Evolutionary conservation across 2,888 invertebrate genomes (phyloP).

Genomic region (Autographa pulchrina): DNA sequence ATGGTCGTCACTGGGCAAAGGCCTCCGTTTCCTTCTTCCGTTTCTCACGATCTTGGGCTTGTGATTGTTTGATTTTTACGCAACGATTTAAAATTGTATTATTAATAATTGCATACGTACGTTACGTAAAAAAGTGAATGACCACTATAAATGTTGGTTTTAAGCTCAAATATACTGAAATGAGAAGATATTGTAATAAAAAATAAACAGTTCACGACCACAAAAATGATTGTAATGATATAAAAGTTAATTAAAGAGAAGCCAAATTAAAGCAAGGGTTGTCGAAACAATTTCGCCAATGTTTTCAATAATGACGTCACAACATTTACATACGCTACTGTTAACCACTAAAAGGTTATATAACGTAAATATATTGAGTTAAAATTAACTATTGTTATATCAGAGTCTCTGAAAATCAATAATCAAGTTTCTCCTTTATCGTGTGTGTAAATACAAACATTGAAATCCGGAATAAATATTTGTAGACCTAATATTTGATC

Average conservation of each 20-base stretch:
- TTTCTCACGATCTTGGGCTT: too few relatives aligned
- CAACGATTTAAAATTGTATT: too few relatives aligned
- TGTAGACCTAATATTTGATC: not conserved
- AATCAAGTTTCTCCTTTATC: not conserved
- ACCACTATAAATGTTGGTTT: not conserved
- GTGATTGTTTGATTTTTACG: too few relatives aligned
- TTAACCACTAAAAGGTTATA: slow-evolving; percentile 10
- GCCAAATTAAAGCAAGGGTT: not conserved
- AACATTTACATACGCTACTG: slow-evolving; percentile 9
- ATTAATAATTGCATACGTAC: too few relatives aligned
- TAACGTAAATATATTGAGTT: not conserved
- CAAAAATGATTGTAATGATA: slow-evolving; percentile 25
- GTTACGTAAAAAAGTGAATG: too few relatives aligned
- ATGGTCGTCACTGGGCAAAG: too few relatives aligned
- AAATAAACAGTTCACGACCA: not conserved
- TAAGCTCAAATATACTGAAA: not conserved
- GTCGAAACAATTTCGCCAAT: slow-evolving; percentile 17
- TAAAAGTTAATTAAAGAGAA: slow-evolving; percentile 21
- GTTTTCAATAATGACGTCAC: slow-evolving; percentile 18
- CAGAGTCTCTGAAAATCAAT: not conserved
- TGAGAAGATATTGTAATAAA: not conserved
- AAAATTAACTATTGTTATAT: not conserved
- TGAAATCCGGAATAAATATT: not conserved
- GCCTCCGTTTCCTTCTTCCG: too few relatives aligned
- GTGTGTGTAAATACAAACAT: not conserved